A percentile compares a stretch with the other conserved stretches of the same genome.
Conservation (phyloP, 2,113 vertebrate genomes). For the Dicaeum eximium region DNA sequence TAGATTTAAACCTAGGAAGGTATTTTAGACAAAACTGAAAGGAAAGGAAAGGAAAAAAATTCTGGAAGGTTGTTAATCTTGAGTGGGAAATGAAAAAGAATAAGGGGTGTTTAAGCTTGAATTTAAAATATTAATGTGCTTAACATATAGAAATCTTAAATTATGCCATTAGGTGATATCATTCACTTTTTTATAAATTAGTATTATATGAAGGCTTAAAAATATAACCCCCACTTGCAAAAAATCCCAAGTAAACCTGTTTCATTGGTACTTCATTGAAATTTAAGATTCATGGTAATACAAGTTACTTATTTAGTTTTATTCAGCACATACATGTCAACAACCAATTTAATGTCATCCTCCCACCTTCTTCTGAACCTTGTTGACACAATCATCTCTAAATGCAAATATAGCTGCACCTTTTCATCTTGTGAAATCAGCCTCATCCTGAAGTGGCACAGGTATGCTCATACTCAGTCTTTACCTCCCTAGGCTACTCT, state of each 20-base stretch:
- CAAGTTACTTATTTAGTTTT: not conserved
- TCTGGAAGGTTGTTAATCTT: slow-evolving; percentile 55
- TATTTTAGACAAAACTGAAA: slow-evolving; percentile 60
- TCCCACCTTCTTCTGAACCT: not conserved
- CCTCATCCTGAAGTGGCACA: not conserved
- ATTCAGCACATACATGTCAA: not conserved
- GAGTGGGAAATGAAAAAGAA: slow-evolving; percentile 49
- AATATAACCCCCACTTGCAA: not conserved
- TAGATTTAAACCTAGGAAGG: slow-evolving; percentile 43
- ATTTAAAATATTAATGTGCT: slow-evolving; percentile 62
- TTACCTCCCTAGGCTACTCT: not conserved
- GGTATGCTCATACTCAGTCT: not conserved
- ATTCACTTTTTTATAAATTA: slow-evolving; percentile 51
- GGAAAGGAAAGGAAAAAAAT: slow-evolving; percentile 60
- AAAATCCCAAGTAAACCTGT: not conserved
- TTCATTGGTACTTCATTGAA: not conserved
- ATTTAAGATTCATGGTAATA: not conserved
- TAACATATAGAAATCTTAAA: slow-evolving; percentile 59
- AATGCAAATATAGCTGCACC: not conserved
- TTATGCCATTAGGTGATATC: slow-evolving; percentile 40
- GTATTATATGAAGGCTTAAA: slow-evolving; percentile 55
- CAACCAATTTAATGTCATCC: not conserved
- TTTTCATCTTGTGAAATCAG: not conserved
- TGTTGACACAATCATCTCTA: not conserved
- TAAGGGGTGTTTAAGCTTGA: slow-evolving; percentile 51